Conservation (phyloP, 2,113 vertebrate genomes). For the Chascanopsetta lugubris region DNA sequence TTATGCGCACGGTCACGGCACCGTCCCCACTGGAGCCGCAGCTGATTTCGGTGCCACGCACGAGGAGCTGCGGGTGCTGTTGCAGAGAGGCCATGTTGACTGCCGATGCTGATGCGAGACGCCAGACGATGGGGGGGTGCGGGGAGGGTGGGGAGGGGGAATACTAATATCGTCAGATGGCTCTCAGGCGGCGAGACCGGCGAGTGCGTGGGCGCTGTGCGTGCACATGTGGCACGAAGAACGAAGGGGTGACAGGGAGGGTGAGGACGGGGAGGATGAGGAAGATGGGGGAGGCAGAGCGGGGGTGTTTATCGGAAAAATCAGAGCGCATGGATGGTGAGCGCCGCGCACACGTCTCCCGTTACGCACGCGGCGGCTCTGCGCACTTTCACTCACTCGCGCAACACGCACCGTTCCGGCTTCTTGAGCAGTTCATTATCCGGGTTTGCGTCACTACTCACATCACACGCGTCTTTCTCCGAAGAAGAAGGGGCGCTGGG, state of each 20-base stretch:
- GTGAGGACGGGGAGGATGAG: constrained; percentile 5
- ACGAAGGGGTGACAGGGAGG: neutral
- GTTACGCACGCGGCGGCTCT: constrained; percentile 54
- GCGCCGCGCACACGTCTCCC: constrained; percentile 65
- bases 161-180: constrained; percentile 49
- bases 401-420: constrained; percentile 70
- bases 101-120: constrained; percentile 38
- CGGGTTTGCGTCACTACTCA: constrained; percentile 77
- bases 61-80: constrained; percentile 88
- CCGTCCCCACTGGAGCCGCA: constrained; percentile 90
- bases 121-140: neutral
- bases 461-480: constrained; percentile 67
- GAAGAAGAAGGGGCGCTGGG: constrained; percentile 65
- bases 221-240: constrained; percentile 59
- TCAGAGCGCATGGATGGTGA: constrained; percentile 57
- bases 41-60: constrained; percentile 91
- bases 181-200: constrained; percentile 49
- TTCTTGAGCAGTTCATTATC: constrained; percentile 79
- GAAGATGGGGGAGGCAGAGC: constrained; percentile 4
- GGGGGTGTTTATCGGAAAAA: constrained; percentile 61
- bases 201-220: constrained; percentile 37
- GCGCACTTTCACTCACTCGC: constrained; percentile 68
- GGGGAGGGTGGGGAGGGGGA: neutral
- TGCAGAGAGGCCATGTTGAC: constrained; percentile 89
- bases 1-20: constrained; percentile 87